These are phyloP conservation scores for Goniozus legneri DNA, from an alignment of 1,140 invertebrate species.

Conservation along the genomic window DNA sequence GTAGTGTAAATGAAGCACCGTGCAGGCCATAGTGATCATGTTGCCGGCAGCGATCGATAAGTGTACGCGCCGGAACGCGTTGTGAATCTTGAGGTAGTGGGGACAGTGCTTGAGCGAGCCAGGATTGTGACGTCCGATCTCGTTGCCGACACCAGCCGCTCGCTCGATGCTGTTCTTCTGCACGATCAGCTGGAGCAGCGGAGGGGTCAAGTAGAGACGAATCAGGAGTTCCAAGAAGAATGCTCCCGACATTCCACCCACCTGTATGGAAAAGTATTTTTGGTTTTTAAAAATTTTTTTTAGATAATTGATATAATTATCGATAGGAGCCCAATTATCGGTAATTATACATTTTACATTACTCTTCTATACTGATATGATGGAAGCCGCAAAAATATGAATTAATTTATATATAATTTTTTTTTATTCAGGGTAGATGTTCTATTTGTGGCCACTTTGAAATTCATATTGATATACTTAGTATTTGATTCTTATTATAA, in stretches of 20 bases:
- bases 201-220: conserved; percentile 65
- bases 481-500: too few relatives aligned
- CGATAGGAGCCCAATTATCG: too few relatives aligned
- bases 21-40: conserved; percentile 68
- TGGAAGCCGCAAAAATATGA: too few relatives aligned
- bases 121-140: conserved; percentile 65
- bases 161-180: conserved; percentile 67
- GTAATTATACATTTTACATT: too few relatives aligned
- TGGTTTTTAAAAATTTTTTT: background rate
- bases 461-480: too few relatives aligned
- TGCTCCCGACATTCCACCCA: conserved; percentile 61
- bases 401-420: too few relatives aligned
- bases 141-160: conserved; percentile 67
- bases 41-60: conserved; percentile 70
- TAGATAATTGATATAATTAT: too few relatives aligned
- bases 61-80: conserved; percentile 66
- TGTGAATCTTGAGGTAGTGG: conserved; percentile 66
- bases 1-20: conserved; percentile 67
- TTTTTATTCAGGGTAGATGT: too few relatives aligned
- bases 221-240: conserved; percentile 68
- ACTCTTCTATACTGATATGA: too few relatives aligned
- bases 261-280: conserved; percentile 52
- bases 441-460: too few relatives aligned
- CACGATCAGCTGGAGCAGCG: conserved; percentile 64
- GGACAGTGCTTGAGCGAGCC: conserved; percentile 67